Evolutionary conservation across 2,888 invertebrate genomes (phyloP), one percentile per base, ranked within the genome.

Genomic region (Eremobia ochroleuca): DNA sequence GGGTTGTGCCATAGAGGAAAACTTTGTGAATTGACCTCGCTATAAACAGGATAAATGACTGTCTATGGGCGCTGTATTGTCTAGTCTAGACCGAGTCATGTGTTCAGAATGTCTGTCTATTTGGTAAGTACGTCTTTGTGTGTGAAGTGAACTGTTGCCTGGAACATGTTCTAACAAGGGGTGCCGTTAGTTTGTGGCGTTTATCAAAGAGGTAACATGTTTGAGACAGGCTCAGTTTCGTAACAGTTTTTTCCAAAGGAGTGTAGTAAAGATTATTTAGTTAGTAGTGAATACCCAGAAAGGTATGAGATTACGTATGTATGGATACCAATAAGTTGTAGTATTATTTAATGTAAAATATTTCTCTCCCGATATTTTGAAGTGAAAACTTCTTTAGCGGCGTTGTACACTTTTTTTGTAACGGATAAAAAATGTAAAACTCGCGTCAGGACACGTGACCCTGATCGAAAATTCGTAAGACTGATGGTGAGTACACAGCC

Each of bases 31-130:
- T 77, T 85, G 58, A 68, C 46, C 61, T 66, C 73, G 65, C 66
- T 66, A 74, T 82, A 72, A 83, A 82, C 74, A 79, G 79, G 84
- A 86, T 79, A 86, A 84, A 84, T 84, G 65, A 43, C 37, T 73
- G 67, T 70, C 55, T 73, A 75, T 83, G 72, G 73, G 28, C 67
- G 68, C 52, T 67, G 68, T 78, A 81, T 78, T 85, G 72, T 76
- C 70, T 83, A 76, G 77, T 77, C 83, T 81, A 81, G 83, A 77
- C 71, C 25, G 68, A 65, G 76, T 40, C 71, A 52, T 77, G 71
- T 85, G 75, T 82, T 73, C 55, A 55, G n/a, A 81, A 77, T 71
- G 71, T 75, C 58, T 78, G 62, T 75, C 34, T 65, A 65, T 15
- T 25, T 15, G 43, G n/a, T 62, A n/a, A 78, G 77, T 58, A 69